A percentile compares a stretch with the other conserved stretches of the same genome.
These are phyloP conservation scores for Hermaeophaga mercurialis DNA, from an alignment of 2,888 invertebrate genomes.

Conservation along the genomic window DNA sequence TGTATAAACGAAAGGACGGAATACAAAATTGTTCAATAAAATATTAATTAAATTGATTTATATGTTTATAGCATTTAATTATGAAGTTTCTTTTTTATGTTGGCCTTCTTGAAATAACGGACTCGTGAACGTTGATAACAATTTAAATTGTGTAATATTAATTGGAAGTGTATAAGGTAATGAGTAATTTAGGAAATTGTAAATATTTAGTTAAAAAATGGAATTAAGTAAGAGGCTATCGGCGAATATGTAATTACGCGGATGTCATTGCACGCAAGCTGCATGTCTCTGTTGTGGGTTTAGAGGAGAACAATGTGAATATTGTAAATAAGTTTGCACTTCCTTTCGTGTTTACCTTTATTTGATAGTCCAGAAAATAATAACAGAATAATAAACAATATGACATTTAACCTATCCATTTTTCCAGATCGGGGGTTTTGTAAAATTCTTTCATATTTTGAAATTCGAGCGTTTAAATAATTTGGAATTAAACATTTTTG, in stretches of 20 bases:
- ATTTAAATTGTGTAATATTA: conserved; percentile 9
- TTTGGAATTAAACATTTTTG: too few species aligned
- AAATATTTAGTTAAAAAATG: conserved; percentile 13
- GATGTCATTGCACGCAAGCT: conserved; percentile 32
- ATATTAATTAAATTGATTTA: too few species aligned
- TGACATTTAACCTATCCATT: too few species aligned
- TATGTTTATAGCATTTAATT: too few species aligned
- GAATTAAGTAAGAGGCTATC: conserved; percentile 30
- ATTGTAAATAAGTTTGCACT: conserved; percentile 18
- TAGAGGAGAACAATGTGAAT: conserved; percentile 22
- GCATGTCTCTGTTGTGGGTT: conserved; percentile 12
- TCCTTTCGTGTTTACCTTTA: conserved; percentile 15
- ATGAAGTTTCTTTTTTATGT: too few species aligned
- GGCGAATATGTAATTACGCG: conserved; percentile 24
- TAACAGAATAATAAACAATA: too few species aligned
- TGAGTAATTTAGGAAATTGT: conserved; percentile 11
- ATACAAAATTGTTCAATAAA: too few species aligned
- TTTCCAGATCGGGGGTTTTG: too few species aligned
- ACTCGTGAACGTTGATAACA: background rate
- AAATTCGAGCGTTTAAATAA: too few species aligned
- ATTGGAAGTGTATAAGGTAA: conserved; percentile 10
- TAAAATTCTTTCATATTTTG: too few species aligned
- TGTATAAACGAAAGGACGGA: too few species aligned
- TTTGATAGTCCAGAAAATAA: conserved; percentile 12
- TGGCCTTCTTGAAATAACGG: too few species aligned